Conservation (phyloP, 2,797 vertebrate genomes). For the Danio choprae region DNA sequence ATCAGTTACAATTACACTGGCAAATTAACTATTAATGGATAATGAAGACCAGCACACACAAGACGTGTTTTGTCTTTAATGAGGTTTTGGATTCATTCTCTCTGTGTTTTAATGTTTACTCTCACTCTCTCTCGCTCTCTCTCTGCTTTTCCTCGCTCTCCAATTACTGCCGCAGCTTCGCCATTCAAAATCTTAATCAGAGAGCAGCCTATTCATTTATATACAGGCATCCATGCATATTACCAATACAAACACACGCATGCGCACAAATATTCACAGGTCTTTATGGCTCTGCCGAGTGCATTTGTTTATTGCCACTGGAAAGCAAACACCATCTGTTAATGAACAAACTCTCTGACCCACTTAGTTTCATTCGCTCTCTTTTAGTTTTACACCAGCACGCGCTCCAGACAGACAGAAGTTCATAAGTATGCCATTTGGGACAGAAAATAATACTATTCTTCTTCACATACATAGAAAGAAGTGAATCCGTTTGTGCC, state of each 20-base stretch:
- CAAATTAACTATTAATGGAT: constrained; percentile 46
- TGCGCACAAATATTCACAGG: constrained; percentile 56
- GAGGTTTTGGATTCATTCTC: constrained; percentile 39
- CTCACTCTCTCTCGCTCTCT: not conserved
- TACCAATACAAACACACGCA: constrained; percentile 53
- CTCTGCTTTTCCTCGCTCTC: constrained; percentile 10
- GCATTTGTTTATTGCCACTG: constrained; percentile 70
- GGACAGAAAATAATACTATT: constrained; percentile 22
- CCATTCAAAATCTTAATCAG: constrained; percentile 46
- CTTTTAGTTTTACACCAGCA: constrained; percentile 24
- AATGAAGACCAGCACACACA: constrained; percentile 42
- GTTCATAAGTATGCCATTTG: constrained; percentile 37
- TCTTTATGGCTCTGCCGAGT: constrained; percentile 65
- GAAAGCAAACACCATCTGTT: constrained; percentile 73
- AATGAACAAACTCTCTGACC: constrained; percentile 71
- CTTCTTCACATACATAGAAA: constrained; percentile 24
- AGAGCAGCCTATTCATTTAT: constrained; percentile 49
- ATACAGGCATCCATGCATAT: constrained; percentile 52
- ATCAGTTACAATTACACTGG: constrained; percentile 41
- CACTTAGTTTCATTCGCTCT: constrained; percentile 61
- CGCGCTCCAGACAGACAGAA: constrained; percentile 27
- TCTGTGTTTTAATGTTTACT: constrained; percentile 36
- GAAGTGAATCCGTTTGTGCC: constrained; percentile 30
- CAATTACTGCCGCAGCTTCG: constrained; percentile 39
- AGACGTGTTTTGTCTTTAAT: constrained; percentile 34